Evolutionary conservation across 2,888 invertebrate genomes (phyloP).

Genomic region (Leucoptera coffeella): DNA sequence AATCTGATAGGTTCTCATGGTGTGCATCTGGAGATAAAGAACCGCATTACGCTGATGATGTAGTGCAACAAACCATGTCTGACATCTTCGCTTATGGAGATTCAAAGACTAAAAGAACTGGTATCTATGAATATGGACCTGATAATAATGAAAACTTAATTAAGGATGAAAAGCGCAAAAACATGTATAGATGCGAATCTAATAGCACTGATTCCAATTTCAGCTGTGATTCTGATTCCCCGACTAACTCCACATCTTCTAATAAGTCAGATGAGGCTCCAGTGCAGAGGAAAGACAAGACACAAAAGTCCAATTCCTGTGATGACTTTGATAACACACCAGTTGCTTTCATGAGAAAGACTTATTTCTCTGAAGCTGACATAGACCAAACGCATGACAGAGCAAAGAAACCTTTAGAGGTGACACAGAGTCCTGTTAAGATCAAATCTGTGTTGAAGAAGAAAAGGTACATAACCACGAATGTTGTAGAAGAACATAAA

Average conservation of each 20-base stretch:
- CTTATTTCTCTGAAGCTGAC: conserved; percentile 60
- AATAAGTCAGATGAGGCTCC: conserved; percentile 39
- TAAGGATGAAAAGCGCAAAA: conserved; percentile 36
- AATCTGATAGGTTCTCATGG: conserved; percentile 71
- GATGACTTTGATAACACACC: conserved; percentile 58
- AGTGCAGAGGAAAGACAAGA: conserved; percentile 43
- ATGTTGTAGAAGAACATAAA: conserved; percentile 60
- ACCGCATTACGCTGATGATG: conserved; percentile 43
- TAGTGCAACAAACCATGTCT: conserved; percentile 65
- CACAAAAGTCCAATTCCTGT: conserved; percentile 59
- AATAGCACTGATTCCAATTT: conserved; percentile 58
- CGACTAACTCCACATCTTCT: conserved; percentile 39
- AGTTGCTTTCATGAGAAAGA: conserved; percentile 56
- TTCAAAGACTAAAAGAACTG: conserved; percentile 52
- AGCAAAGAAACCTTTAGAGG: conserved; percentile 41
- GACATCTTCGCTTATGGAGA: conserved; percentile 61
- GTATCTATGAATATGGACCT: conserved; percentile 55
- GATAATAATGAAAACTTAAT: conserved; percentile 18
- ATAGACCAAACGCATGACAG: conserved; percentile 48
- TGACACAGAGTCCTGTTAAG: conserved; percentile 60
- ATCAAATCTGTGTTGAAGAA: conserved; percentile 58
- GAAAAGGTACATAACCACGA: conserved; percentile 59
- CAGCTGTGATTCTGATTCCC: conserved; percentile 55
- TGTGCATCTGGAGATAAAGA: conserved; percentile 71
- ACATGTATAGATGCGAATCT: conserved; percentile 56